Base-by-base conservation (phyloP, 2,888 invertebrate genomes). In the Cabera pusaria region DNA sequence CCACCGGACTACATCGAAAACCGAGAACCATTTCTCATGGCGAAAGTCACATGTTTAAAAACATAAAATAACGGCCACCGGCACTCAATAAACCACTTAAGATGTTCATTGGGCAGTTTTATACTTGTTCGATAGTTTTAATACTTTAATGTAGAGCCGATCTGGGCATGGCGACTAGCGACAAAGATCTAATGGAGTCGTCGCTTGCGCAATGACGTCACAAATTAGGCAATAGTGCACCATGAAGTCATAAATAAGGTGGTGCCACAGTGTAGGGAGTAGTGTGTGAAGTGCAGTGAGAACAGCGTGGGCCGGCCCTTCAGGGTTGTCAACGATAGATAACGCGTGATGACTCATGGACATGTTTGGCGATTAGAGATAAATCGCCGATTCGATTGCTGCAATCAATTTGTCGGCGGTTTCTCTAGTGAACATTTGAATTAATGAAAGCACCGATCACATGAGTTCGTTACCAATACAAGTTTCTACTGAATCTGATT, bases 71-170 rank as follows among this genome's bases (percentile, higher is more conserved):
- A 84, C 78, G 80, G 80, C 81, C 71, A 73, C 78, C 73, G 69
- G 68, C 87, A 85, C 85, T 87, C 79, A 75, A 81, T 85, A 81
- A 78, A 80, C 76, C 87, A 87, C 87, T 87, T 80, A 85, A 85
- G 77, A 74, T 54, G 72, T 76, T 85, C 82, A 84, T 86, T 85
- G 83, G 78, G 68, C 70, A 67, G 71, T 75, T 74, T 69, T 72
- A 70, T 66, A 70, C 39, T 50, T 32, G 52, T 46, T 46, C 44
- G 79, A 76, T 84, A 74, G 79, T 69, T 83, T 82, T 83, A 83
- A 84, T 84, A 42, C 35, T 42, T 77, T 71, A 69, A 62, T 69
- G 72, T 64, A 67, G 58, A 44, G 42, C 46, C 41, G 48, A 37
- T 44, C 23, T 25, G 12, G 20, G 28, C 29, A 21, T 12, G 14